These are phyloP conservation scores for Oreochromis tanganicae DNA, from an alignment of 2,113 vertebrate species.

Conservation along the genomic window DNA sequence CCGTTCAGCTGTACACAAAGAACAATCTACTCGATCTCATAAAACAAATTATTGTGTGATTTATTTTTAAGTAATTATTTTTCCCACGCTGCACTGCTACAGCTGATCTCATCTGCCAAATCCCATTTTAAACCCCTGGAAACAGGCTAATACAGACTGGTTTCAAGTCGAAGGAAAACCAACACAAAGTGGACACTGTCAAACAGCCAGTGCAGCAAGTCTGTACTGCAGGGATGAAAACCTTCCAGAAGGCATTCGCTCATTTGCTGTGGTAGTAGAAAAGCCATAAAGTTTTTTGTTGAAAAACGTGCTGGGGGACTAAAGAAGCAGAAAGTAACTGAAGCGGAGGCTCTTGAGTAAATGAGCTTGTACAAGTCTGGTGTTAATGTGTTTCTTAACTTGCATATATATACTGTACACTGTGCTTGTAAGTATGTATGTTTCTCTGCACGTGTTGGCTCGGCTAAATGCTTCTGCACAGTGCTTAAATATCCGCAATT, in stretches of 20 bases:
- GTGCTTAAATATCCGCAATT: conserved; percentile 30
- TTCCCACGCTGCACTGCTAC: neutral
- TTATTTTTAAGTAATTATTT: neutral
- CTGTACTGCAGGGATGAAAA: neutral
- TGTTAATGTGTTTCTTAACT: neutral
- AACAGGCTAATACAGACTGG: neutral
- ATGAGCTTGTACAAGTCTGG: neutral
- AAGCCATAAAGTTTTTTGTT: neutral
- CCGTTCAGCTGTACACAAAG: neutral
- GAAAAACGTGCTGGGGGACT: neutral
- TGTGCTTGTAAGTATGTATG: neutral
- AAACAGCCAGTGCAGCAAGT: neutral
- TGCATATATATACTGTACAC: neutral
- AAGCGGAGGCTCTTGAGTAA: neutral
- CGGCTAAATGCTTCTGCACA: conserved; percentile 4
- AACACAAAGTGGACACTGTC: neutral
- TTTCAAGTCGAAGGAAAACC: neutral
- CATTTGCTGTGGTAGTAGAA: neutral
- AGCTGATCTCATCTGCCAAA: neutral
- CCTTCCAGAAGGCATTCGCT: neutral
- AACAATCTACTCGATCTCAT: neutral
- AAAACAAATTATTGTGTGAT: no score
- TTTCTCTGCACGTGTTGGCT: neutral
- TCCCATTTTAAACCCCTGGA: neutral
- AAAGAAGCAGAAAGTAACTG: neutral